Evolutionary conservation across 1,140 invertebrate genomes (phyloP).

Genomic region (Drosophila teissieri): DNA sequence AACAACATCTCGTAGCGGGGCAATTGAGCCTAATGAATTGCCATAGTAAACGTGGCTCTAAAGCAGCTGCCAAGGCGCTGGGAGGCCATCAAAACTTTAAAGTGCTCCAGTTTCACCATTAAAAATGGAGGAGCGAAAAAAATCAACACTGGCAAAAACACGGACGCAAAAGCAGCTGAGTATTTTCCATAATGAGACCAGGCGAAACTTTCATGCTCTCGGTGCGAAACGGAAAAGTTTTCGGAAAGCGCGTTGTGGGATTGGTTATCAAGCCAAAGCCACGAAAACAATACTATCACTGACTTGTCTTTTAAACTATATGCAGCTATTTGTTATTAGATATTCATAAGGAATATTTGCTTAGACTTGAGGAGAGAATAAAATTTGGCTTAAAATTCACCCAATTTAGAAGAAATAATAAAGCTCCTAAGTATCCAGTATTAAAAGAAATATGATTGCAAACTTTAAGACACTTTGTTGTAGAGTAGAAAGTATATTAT

Average conservation of each 20-base stretch:
- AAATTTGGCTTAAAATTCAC: neutral
- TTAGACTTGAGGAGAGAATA: neutral
- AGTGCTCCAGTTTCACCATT: conserved; percentile 55
- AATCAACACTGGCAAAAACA: conserved; percentile 27
- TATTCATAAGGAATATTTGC: neutral
- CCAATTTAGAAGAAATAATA: neutral
- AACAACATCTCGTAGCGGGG: conserved; percentile 32
- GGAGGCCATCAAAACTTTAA: conserved; percentile 71
- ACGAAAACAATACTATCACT: conserved; percentile 9
- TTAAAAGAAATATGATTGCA: too few species aligned
- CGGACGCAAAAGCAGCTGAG: conserved; percentile 29
- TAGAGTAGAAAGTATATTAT: too few species aligned
- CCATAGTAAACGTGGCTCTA: conserved; percentile 57
- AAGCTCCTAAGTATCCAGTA: too few species aligned
- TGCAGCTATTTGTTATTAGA: neutral
- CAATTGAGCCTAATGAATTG: conserved; percentile 77
- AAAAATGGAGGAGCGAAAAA: conserved; percentile 38
- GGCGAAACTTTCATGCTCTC: conserved; percentile 32
- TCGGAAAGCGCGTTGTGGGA: neutral
- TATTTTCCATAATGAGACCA: conserved; percentile 37
- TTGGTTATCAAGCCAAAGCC: conserved; percentile 12
- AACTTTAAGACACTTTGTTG: too few species aligned
- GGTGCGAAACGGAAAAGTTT: conserved; percentile 13
- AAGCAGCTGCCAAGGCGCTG: conserved; percentile 57
- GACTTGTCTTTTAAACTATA: neutral